Base-by-base conservation (phyloP, 2,797 vertebrate species). In the Tamandua tetradactyla region DNA sequence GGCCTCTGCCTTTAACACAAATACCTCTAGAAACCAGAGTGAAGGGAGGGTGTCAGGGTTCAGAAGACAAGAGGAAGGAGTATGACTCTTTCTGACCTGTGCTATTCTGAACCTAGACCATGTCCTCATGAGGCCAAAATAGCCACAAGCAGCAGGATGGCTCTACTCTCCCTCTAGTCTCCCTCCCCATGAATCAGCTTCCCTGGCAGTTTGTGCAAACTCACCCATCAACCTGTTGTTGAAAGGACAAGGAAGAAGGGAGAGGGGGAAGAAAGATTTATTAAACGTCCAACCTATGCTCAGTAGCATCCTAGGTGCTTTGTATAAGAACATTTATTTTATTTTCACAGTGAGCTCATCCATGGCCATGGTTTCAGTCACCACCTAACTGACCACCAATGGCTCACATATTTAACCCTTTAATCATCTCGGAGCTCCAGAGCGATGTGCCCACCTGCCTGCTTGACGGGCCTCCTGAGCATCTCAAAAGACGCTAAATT, bases 331-430 rank as follows among this genome's bases (percentile, higher is more conserved):
- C 11, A 52, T 59, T 55, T 52, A 81, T 91, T 57, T 62, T 52
- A 78, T 86, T 74, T 96, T 82, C 76, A 64, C n/a, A 27, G 12
- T 93, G 85, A 76, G 76, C 85, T 96, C 66, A 92, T 55, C 59
- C 57, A 13, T 18, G 59, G 25, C n/a, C 42, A 13, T 13, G 64
- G 75, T 69, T 89, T 95, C n/a, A 76, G 10, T 71, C 66, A 82
- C 30, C n/a, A 78, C 17, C 66, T 69, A 35, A 89, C 84, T 89
- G 71, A 57, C 57, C 52, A 72, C 23, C 72, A 59, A 12, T 83
- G 64, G 72, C 74, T 87, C 84, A 61, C 37, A 27, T 6, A 49
- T 5, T 82, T 32, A n/a, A 68, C 52, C 42, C 89, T 82, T 57
- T 35, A 80, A 44, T 57, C 59, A 23, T 32, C 76, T 27, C 64